These are phyloP conservation scores for Laticauda colubrina DNA, from an alignment of 2,113 vertebrate genomes.

Conservation along the genomic window DNA sequence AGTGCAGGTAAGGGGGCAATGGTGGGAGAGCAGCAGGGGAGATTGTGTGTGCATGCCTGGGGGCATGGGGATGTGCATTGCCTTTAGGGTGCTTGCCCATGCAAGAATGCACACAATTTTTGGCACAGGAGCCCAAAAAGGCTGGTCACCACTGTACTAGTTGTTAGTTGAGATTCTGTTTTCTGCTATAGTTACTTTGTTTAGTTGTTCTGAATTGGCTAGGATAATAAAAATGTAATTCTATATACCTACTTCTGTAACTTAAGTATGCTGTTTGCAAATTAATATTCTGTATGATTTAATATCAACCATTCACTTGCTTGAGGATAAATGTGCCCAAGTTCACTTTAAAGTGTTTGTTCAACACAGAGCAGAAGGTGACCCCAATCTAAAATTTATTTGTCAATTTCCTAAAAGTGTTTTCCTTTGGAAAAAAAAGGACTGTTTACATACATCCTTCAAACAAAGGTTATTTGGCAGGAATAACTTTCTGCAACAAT, in stretches of 20 bases:
- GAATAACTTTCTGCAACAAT: neutral
- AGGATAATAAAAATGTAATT: neutral
- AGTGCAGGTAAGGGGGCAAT: too few species aligned
- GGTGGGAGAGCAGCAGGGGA: too few species aligned
- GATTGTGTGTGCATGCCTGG: too few species aligned
- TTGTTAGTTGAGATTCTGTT: neutral
- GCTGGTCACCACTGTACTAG: neutral
- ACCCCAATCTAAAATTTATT: neutral
- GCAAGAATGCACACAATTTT: too few species aligned
- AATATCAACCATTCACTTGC: neutral
- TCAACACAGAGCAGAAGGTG: neutral
- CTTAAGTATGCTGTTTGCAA: neutral
- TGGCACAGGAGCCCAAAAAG: too few species aligned
- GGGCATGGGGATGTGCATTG: too few species aligned
- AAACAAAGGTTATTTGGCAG: neutral
- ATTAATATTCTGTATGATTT: neutral
- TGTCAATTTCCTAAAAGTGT: neutral
- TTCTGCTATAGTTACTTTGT: neutral
- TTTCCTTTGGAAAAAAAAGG: neutral
- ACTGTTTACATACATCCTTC: neutral
- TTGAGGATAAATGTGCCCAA: neutral
- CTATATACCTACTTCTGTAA: neutral
- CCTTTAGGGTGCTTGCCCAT: too few species aligned
- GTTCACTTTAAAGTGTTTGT: neutral
- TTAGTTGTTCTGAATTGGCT: neutral